Evolutionary conservation across 2,888 invertebrate genomes (phyloP).

Genomic region (Macrosiphum euphorbiae): DNA sequence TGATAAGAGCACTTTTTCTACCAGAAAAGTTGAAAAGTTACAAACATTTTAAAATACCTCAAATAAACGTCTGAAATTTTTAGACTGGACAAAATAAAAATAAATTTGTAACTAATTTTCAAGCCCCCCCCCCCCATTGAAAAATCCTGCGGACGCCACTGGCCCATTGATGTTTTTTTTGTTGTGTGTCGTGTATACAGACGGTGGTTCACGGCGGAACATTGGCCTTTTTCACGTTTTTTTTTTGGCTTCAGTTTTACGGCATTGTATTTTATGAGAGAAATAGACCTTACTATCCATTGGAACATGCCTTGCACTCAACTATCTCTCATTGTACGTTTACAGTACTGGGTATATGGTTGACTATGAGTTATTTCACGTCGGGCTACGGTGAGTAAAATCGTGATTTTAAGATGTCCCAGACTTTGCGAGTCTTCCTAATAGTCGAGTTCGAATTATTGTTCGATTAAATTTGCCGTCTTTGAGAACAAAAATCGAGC

Average conservation of each 20-base stretch:
- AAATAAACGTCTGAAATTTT: too few relatives aligned
- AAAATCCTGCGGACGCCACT: too few relatives aligned
- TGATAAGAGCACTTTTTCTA: too few relatives aligned
- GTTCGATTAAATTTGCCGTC: too few relatives aligned
- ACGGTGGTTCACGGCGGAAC: not conserved
- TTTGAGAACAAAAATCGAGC: too few relatives aligned
- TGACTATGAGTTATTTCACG: not conserved
- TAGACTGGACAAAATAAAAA: too few relatives aligned
- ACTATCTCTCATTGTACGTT: not conserved
- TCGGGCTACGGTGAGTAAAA: constrained; percentile 35
- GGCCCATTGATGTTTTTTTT: not conserved
- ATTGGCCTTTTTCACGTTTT: not conserved
- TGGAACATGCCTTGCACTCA: constrained; percentile 29
- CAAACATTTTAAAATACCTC: too few relatives aligned
- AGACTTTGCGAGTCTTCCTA: too few relatives aligned
- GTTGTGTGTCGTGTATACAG: not conserved
- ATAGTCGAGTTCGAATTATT: too few relatives aligned
- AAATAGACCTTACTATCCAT: constrained; percentile 2
- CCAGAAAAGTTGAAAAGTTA: too few relatives aligned
- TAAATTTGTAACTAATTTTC: too few relatives aligned
- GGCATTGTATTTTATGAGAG: not conserved
- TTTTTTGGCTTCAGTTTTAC: not conserved
- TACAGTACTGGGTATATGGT: not conserved
- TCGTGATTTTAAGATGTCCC: not conserved
- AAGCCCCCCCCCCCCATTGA: too few relatives aligned